Conservation (phyloP, 2,888 invertebrate genomes). For the Athalia rosae region DNA sequence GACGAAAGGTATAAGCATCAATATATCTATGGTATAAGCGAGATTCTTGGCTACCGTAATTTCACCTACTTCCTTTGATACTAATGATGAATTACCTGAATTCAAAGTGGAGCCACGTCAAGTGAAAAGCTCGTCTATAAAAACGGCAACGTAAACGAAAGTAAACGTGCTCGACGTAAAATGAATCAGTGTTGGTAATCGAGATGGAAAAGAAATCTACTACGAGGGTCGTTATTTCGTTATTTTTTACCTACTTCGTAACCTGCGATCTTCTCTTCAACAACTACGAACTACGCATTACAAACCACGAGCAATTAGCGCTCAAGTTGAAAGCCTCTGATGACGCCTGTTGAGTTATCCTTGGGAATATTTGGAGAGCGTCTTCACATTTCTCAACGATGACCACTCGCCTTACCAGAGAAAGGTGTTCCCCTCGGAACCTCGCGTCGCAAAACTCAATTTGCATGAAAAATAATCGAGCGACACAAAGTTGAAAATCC, state of each 20-base stretch:
- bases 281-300: constrained; percentile 8
- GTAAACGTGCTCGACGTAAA: constrained; percentile 28
- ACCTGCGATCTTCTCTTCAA: not conserved
- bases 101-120: not conserved
- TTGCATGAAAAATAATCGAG: no score
- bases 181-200: constrained; percentile 29
- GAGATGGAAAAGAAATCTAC: constrained; percentile 13
- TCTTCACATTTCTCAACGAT: constrained; percentile 8
- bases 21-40: not conserved
- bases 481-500: no score
- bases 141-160: not conserved
- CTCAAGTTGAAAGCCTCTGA: not conserved
- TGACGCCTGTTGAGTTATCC: not conserved
- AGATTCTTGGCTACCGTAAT: not conserved
- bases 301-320: constrained; percentile 7
- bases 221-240: constrained; percentile 12
- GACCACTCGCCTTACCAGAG: not conserved
- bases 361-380: not conserved
- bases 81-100: not conserved
- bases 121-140: not conserved
- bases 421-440: not conserved
- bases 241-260: constrained; percentile 29
- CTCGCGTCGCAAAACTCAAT: not conserved
- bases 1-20: not conserved
- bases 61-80: constrained; percentile 8